These are phyloP conservation scores for Nymphalis urticae DNA, from an alignment of 2,888 invertebrate species.

Conservation along the genomic window DNA sequence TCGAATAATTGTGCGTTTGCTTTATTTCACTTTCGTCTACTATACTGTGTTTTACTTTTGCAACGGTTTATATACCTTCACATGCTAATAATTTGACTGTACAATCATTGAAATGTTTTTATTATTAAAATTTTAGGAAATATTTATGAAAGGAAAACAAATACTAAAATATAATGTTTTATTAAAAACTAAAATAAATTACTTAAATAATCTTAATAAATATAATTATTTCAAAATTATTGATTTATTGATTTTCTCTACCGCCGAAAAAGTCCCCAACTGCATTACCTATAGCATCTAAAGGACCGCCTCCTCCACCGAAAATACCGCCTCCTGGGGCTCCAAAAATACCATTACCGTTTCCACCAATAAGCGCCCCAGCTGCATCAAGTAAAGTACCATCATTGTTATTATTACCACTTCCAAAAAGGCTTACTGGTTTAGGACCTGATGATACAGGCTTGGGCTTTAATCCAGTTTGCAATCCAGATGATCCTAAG, in stretches of 20 bases:
- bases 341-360: slow-evolving; percentile 40
- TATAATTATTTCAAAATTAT: slow-evolving; percentile 38
- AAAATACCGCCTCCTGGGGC: slow-evolving; percentile 37
- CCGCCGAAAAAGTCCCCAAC: slow-evolving; percentile 67
- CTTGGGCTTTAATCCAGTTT: slow-evolving; percentile 74
- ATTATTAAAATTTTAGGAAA: not conserved
- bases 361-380: slow-evolving; percentile 42
- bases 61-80: slow-evolving; percentile 30
- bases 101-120: not conserved
- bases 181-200: not conserved
- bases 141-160: not conserved
- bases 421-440: slow-evolving; percentile 68
- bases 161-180: not conserved
- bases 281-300: slow-evolving; percentile 68
- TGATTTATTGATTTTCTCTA: slow-evolving; percentile 40
- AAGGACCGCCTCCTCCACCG: slow-evolving; percentile 58
- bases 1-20: slow-evolving; percentile 13
- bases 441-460: slow-evolving; percentile 67
- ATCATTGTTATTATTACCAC: slow-evolving; percentile 51
- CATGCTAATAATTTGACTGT: slow-evolving; percentile 6
- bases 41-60: slow-evolving; percentile 19
- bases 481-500: slow-evolving; percentile 67
- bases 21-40: slow-evolving; percentile 11
- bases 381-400: slow-evolving; percentile 47
- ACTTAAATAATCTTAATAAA: not conserved